phyloP scores from a whole-genome alignment of 53 echinoderm and acorn worm species.

The Arbacia lixula region DNA sequence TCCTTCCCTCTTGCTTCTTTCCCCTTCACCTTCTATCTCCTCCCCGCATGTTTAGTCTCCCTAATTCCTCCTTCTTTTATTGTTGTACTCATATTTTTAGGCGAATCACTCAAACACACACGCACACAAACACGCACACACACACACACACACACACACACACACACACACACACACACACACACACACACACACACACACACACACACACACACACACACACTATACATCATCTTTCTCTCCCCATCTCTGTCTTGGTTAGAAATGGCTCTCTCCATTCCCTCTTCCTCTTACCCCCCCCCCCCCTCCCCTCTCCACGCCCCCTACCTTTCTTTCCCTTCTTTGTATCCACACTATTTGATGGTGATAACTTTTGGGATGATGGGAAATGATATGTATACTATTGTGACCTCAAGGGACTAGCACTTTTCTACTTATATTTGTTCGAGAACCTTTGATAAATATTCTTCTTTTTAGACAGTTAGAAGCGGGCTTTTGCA shows the following conservation, averaged over 20 bases:
- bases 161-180: neutral
- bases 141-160: neutral
- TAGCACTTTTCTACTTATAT: no score
- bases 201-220: neutral
- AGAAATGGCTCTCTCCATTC: neutral
- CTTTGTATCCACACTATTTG: neutral
- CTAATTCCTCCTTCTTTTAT: no score
- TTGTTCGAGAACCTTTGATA: no score
- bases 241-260: neutral
- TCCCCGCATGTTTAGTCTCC: no score
- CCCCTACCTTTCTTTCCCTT: neutral
- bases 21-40: no score
- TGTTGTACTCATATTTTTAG: no score
- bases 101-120: neutral
- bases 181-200: neutral
- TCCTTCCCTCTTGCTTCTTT: no score
- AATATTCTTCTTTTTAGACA: no score
- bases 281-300: neutral
- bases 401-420: no score
- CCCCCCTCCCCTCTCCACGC: neutral
- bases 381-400: no score
- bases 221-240: neutral
- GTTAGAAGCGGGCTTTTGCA: no score
- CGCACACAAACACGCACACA: slow-evolving; percentile 4
- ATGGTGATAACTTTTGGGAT: no score